Conservation (phyloP, 92 coral and sea anemone genomes). For the Umimayanthus chanpuru region DNA sequence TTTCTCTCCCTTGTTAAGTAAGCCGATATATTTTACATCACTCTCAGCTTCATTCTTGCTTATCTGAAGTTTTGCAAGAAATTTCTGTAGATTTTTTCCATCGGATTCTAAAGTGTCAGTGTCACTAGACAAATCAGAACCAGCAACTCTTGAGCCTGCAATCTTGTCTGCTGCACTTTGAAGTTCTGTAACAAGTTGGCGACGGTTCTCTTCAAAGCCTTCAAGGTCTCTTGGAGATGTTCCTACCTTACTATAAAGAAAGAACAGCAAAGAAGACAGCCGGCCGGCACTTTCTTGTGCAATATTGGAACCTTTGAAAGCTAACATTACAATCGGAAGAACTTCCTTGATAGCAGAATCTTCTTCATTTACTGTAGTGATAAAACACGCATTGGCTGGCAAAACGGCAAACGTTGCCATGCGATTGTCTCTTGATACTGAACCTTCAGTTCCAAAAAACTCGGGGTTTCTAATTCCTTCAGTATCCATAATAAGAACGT, state of each 20-base stretch:
- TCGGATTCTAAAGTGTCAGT: neutral
- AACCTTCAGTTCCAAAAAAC: conserved; percentile 39
- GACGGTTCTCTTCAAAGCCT: no score
- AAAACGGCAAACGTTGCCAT: conserved; percentile 50
- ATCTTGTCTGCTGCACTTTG: conserved; percentile 18
- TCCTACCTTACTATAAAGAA: no score
- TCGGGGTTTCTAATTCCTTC: conserved; percentile 47
- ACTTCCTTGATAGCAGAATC: conserved; percentile 22
- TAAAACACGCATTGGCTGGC: conserved; percentile 3
- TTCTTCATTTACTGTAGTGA: conserved; percentile 25
- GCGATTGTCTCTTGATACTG: conserved; percentile 44
- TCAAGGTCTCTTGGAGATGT: no score
- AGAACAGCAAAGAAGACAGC: no score
- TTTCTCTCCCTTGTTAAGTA: conserved; percentile 17
- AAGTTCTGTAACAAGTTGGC: conserved; percentile 21
- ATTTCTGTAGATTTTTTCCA: neutral
- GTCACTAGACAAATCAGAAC: neutral
- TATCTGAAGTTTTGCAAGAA: neutral
- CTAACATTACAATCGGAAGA: conserved; percentile 22
- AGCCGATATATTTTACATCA: conserved; percentile 24
- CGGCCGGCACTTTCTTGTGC: no score
- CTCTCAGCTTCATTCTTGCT: conserved; percentile 5
- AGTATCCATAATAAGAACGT: conserved; percentile 50
- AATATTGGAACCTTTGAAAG: neutral
- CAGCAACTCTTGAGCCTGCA: conserved; percentile 24